These are phyloP conservation scores for Alaudala cheleensis DNA, from an alignment of 2,113 vertebrate genomes.

Conservation along the genomic window DNA sequence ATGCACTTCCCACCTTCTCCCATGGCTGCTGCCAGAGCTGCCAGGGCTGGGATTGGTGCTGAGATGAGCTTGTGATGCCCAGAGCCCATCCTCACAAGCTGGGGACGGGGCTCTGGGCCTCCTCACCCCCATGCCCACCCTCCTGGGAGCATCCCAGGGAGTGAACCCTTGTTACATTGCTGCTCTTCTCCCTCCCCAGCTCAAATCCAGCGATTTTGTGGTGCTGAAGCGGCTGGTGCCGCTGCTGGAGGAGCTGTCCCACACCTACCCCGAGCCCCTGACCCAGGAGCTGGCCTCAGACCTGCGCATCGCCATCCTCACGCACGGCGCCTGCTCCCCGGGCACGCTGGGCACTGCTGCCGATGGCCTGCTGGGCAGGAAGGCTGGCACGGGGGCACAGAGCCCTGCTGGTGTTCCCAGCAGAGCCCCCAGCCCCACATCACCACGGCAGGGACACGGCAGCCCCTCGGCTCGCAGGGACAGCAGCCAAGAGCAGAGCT, in stretches of 20 bases:
- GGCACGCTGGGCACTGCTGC: conserved; percentile 49
- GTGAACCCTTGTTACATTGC: accelerated
- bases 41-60: accelerated
- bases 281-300: conserved; percentile 87
- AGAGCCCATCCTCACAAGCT: accelerated
- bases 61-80: accelerated
- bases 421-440: not conserved
- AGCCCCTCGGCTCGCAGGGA: not conserved
- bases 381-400: not conserved
- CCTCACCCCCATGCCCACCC: not conserved
- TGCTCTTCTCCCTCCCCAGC: conserved; percentile 57
- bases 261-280: conserved; percentile 77
- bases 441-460: accelerated
- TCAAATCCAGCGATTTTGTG: conserved; percentile 77
- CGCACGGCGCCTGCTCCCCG: conserved; percentile 80
- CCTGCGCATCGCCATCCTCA: conserved; percentile 85
- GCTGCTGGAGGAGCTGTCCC: conserved; percentile 79
- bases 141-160: not conserved
- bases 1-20: not conserved
- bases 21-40: accelerated
- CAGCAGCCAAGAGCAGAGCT: not conserved
- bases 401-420: accelerated
- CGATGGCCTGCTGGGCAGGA: not conserved
- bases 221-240: conserved; percentile 80
- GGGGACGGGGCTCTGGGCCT: not conserved